Evolutionary conservation across 23 tunicate species (phyloP), one percentile per base, ranked within the genome.

Genomic region (Corella eumyota): DNA sequence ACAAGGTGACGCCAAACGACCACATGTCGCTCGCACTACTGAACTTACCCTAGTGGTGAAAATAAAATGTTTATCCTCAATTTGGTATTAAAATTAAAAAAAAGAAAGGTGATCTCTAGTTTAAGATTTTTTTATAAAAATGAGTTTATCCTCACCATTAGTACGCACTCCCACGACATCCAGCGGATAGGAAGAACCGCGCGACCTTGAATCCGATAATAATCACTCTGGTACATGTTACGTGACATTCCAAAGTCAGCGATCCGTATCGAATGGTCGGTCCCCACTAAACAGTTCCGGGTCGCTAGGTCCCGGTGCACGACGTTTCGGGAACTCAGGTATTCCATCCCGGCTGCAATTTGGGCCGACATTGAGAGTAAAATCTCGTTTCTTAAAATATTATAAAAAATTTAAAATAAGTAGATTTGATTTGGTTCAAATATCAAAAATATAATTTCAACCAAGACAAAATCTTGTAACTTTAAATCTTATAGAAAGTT

Each of bases 231-330:
- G 64, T 88, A 88, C 96, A 88, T 88, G 71, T 78, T 78, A 22
- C 92, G 53, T 30, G 93, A 75, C 93, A 92, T 82, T 54, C 98
- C 98, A 45, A 92, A 92, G 58, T 92, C 98, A 15, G 83, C 79
- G 53, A 92, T 75, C 11, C 92, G 79, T 30, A 92, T 66, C 11
- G 61, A 47, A 44, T 75, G 60, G 11, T 71, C 66, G 7, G 75
- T 30, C 3, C 79, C 91, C 19, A 92, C 78, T 56, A 92, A 52
- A 51, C 93, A 82, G 75, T 92, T 92, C 32, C 98, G 58, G 7
- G 98, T 62, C 24, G 98, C 98, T 19, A 92, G 67, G 70, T 92
- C 98, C 0, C 98, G 76, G 62, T 92, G 98, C 28, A 92, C 98
- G 65, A 92, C 83, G 46, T 92, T 76, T 34, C 75, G 67, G 0